These are phyloP conservation scores for Conger conger DNA, from an alignment of 2,113 vertebrate species.

Conservation along the genomic window DNA sequence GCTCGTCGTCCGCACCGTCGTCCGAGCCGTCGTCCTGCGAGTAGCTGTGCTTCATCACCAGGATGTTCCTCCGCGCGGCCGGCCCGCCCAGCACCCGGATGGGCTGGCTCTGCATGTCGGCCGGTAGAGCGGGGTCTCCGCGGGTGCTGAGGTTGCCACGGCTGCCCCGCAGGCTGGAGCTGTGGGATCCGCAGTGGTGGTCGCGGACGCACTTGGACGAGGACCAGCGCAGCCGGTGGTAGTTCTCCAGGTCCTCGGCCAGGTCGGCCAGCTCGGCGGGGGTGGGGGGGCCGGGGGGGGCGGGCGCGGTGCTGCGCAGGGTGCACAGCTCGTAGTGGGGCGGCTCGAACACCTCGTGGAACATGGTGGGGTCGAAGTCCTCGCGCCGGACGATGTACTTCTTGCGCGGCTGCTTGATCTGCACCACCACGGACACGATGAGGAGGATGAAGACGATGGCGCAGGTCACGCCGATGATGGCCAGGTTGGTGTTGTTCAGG, in stretches of 20 bases:
- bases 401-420: constrained; percentile 98
- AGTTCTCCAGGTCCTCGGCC: constrained; percentile 93
- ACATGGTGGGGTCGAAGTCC: constrained; percentile 96
- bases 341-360: constrained; percentile 97
- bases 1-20: constrained; percentile 82
- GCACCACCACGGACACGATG: constrained; percentile 90
- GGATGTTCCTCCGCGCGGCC: constrained; percentile 86
- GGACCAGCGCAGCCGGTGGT: constrained; percentile 88
- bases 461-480: constrained; percentile 93
- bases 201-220: constrained; percentile 95
- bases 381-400: constrained; percentile 91
- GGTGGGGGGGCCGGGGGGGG: constrained; percentile 46
- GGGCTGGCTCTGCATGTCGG: constrained; percentile 84
- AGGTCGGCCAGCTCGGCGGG: constrained; percentile 89
- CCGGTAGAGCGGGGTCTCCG: constrained; percentile 78
- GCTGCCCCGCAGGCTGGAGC: constrained; percentile 86
- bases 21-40: constrained; percentile 90
- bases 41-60: constrained; percentile 99
- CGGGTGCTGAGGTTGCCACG: constrained; percentile 88
- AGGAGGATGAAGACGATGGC: constrained; percentile 95
- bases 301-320: constrained; percentile 77
- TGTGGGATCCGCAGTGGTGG: constrained; percentile 94
- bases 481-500: constrained; percentile 95
- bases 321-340: constrained; percentile 96
- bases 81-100: constrained; percentile 75